Evolutionary conservation across 2,888 invertebrate species (phyloP), one percentile per base, ranked within the genome.

Genomic region (Torymus tubicola): DNA sequence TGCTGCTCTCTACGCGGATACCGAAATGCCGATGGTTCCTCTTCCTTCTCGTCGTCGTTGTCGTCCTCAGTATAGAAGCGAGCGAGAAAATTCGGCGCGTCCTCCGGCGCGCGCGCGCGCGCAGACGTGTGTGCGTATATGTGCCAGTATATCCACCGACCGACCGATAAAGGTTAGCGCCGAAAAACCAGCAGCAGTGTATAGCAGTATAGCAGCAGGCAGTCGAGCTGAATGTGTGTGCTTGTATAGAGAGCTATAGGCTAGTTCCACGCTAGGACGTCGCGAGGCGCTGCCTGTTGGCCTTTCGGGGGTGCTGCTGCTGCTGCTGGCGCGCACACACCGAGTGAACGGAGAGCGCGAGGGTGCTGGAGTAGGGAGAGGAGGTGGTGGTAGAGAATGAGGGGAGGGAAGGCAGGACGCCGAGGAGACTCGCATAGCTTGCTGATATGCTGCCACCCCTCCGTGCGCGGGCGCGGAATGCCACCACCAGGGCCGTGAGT

Each of bases 131-230:
- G 42, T 42, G 42, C 42, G 42, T 42, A 31, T 8, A 8, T 42
- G 42, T 42, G 55, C 79, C 50, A 55, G 24, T 60, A 21, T 21
- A 21, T 21, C 21, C 55, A 61, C 61, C 67, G 72, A 67, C 31
- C n/a, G n/a, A n/a, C n/a, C n/a, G n/a, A 21, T 55, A 75, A 75
- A 80, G 79, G 74, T 80, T 80, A 80, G 18, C 53, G 63, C 52
- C 57, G 74, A 53, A 74, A 69, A 60, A 50, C 58, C 57, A 79
- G 55, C 58, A 14, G 64, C 63, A 31, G 16, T n/a, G n/a, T n/a
- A n/a, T n/a, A n/a, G 55, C 31, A 16, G 12, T 70, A 65, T 70
- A 65, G 64, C 65, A 42, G 42, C 8, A 5, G 10, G 42, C 42
- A 42, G 42, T 8, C 42, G 42, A 42, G 42, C 8, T 42, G 8